Evolutionary conservation across 1,140 invertebrate genomes (phyloP).

Genomic region (Idris sp.): DNA sequence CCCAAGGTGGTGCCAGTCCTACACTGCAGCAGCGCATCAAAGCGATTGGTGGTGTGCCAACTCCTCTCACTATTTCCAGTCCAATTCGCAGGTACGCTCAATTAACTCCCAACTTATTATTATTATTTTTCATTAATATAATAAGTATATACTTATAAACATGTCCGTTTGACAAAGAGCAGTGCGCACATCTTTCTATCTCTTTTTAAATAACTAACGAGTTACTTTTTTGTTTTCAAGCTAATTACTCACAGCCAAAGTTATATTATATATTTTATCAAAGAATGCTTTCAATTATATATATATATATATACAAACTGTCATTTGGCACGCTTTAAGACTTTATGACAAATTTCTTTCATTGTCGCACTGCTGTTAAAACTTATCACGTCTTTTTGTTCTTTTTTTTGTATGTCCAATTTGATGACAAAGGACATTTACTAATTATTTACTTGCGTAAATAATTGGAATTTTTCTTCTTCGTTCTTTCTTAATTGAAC

Average conservation of each 20-base stretch:
- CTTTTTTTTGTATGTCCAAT: constrained; percentile 1
- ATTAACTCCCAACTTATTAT: too few relatives aligned
- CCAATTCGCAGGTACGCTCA: constrained; percentile 89
- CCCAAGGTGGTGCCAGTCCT: constrained; percentile 82
- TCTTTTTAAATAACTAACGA: constrained; percentile 26
- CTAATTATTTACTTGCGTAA: too few relatives aligned
- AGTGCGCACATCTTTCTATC: constrained; percentile 32
- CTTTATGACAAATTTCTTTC: constrained; percentile 10
- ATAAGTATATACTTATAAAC: constrained; percentile 20
- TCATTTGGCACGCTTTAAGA: constrained; percentile 35
- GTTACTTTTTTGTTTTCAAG: constrained; percentile 17
- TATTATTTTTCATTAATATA: too few relatives aligned
- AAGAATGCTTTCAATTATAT: constrained; percentile 30
- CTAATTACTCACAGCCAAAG: constrained; percentile 13
- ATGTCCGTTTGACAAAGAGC: constrained; percentile 32
- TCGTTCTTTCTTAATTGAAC: constrained; percentile 15
- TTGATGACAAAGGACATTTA: too few relatives aligned
- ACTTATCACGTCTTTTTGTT: constrained; percentile 7
- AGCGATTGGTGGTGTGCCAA: constrained; percentile 91
- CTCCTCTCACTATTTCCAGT: constrained; percentile 90
- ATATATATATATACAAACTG: constrained; percentile 4
- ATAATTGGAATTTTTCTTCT: too few relatives aligned
- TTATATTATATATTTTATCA: constrained; percentile 32
- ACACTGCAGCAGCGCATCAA: constrained; percentile 94
- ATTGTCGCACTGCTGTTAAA: constrained; percentile 35